These are phyloP conservation scores for Oreotrochilus melanogaster DNA, from an alignment of 2,113 vertebrate species.

Conservation along the genomic window DNA sequence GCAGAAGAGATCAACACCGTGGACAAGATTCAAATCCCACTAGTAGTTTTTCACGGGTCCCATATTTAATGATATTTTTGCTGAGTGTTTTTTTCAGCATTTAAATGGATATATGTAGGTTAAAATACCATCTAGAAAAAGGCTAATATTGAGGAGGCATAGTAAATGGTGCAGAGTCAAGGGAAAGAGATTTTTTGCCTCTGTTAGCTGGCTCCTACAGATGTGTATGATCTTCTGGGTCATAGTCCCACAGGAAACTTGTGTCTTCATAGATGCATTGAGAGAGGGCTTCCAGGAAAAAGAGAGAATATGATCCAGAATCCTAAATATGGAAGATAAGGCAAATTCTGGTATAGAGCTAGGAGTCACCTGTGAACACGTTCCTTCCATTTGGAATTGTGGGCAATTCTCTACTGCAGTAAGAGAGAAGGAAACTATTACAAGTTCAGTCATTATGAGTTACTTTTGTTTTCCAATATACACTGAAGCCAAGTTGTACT, in stretches of 20 bases:
- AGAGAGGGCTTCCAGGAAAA: neutral
- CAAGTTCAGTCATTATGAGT: neutral
- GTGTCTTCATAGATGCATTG: neutral
- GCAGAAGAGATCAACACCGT: constrained; percentile 10
- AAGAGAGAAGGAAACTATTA: neutral
- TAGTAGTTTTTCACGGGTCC: neutral
- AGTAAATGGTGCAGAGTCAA: neutral
- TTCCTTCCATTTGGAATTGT: neutral
- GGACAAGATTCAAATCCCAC: neutral
- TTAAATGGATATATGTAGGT: neutral
- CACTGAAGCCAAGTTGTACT: neutral
- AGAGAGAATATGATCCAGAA: neutral
- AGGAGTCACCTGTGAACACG: accelerated
- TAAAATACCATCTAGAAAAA: neutral
- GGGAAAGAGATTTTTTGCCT: neutral
- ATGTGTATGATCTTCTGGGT: neutral
- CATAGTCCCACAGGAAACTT: neutral
- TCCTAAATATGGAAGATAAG: neutral
- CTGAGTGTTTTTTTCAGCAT: accelerated
- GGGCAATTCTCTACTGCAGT: neutral
- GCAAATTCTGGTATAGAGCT: neutral
- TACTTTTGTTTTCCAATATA: neutral
- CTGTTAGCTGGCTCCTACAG: neutral
- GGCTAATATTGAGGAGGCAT: neutral
- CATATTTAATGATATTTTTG: neutral